phyloP scores from a whole-genome alignment of 2,797 vertebrate genomes.

The Emys orbicularis region DNA sequence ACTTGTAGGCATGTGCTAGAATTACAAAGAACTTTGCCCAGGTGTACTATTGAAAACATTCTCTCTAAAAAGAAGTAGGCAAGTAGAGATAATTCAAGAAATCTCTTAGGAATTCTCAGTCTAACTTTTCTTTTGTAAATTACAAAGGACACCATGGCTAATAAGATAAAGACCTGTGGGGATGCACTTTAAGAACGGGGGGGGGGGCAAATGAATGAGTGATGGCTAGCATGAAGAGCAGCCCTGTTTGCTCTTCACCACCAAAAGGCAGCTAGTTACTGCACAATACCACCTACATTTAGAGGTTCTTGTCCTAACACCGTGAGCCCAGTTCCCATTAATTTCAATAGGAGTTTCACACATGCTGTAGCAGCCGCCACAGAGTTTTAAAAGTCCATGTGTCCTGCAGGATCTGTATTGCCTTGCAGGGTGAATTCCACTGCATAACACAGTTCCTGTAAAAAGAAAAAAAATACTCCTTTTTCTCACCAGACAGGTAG shows the following conservation, averaged over 20 bases:
- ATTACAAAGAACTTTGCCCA: not conserved
- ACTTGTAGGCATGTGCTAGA: not conserved
- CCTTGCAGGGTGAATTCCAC: slow-evolving; percentile 28
- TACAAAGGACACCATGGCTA: slow-evolving; percentile 61
- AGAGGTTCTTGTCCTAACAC: slow-evolving; percentile 56
- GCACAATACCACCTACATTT: slow-evolving; percentile 57
- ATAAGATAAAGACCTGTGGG: slow-evolving; percentile 62
- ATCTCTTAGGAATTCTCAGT: not conserved
- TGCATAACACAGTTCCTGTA: slow-evolving; percentile 24
- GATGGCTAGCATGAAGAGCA: slow-evolving; percentile 53
- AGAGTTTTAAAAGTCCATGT: slow-evolving; percentile 66
- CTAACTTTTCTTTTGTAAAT: slow-evolving; percentile 46
- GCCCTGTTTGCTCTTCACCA: slow-evolving; percentile 62
- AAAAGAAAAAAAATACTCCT: slow-evolving; percentile 12
- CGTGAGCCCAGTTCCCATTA: slow-evolving; percentile 39
- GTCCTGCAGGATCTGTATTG: slow-evolving; percentile 56
- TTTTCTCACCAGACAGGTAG: not conserved
- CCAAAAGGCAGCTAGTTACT: slow-evolving; percentile 60
- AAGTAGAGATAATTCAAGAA: not conserved
- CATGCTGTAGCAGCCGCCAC: slow-evolving; percentile 68
- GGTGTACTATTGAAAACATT: not conserved
- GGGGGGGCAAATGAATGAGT: slow-evolving; percentile 50
- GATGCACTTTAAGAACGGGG: slow-evolving; percentile 24
- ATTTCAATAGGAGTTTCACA: slow-evolving; percentile 64
- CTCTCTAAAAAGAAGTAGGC: not conserved